Evolutionary conservation across 2,797 vertebrate genomes (phyloP), one percentile per base, ranked within the genome.

Genomic region (Orestias chungarensis): DNA sequence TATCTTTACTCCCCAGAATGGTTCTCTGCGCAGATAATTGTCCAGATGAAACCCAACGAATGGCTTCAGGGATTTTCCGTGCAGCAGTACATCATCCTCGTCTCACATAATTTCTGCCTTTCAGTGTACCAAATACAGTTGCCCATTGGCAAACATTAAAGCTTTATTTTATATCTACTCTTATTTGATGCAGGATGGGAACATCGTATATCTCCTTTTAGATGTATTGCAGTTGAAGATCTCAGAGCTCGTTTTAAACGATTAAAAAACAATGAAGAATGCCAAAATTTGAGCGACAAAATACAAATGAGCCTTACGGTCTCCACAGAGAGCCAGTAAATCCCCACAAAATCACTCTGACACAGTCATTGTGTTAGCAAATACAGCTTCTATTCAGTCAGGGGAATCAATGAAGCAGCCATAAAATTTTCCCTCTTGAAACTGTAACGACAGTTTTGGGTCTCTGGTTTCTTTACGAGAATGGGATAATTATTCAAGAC

Each of bases 311-410:
- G 86, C 76, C 87, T 82, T 82, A 85, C 84, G 82, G 73, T 91
- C 75, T 79, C 85, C 80, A 83, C 77, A 74, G 42, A 68, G 62
- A 74, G 72, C 55, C 81, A 76, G 31, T 73, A 86, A 84, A 90
- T 87, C 86, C 83, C 73, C 72, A 71, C 72, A 85, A 89, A 91
- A 86, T 88, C 78, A 85, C 71, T 87, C 78, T 79, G 78, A 88
- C 82, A 82, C 69, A 75, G 78, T 84, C 85, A 84, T 88, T 87
- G 88, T 89, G 82, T 82, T 89, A 77, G 72, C 83, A 86, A 86
- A 88, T 83, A 82, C 76, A 4, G 74, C 68, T 66, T 83, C 77
- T 68, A 82, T 89, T 91, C 86, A 88, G 81, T 83, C 76, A 73
- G 70, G 69, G 74, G 75, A 87, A 82, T 87, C 83, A 82, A 73